Evolutionary conservation across 53 echinoderm and acorn worm genomes (phyloP), one percentile per base, ranked within the genome.

Genomic region (Holothuria leucospilota): DNA sequence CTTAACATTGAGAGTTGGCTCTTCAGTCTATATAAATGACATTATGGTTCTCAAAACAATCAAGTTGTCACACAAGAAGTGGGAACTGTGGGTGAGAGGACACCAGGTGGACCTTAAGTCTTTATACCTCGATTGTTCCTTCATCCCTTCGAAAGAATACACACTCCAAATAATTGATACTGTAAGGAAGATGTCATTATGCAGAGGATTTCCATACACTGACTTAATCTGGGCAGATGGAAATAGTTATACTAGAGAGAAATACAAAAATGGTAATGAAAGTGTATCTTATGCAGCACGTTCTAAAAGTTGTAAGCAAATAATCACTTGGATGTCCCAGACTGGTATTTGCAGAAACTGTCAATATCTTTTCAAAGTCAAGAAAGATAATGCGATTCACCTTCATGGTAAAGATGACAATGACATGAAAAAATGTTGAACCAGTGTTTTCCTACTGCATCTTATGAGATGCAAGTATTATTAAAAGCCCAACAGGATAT

Each of bases 341-440:
- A 59, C 62, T 23, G 39, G 34, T 30, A 27, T 80, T 21, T 80
- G 81, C 5, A 60, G 23, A n/a, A 2, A 13, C 28, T 80, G 81
- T 39, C 24, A 38, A 29, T 23, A 39, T 0, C 81, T 80, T 18
- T 13, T 21, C 20, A 24, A 13, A 5, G 16, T 5, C 13, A 59
- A 27, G 24, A 20, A 23, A 80, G 8, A 4, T 28, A 13, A 80
- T 2, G 59, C 39, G 0, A 53, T 70, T 20, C 8, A 49, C 51
- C 28, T 85, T 52, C 5, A 82, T 28, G 62, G 49, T 11, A 71
- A 68, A 23, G 85, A 85, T 52, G 23, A 71, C 69, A 58, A 6
- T 51, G 85, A 85, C 70, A 39, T 85, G 16, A 20, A 4, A 64
- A 49, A 24, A 85, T 85, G n/a, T 71, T 85, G 64, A 34, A 70